Evolutionary conservation across 2,113 vertebrate species (phyloP).

Genomic region (Chlorodrepanis virens): DNA sequence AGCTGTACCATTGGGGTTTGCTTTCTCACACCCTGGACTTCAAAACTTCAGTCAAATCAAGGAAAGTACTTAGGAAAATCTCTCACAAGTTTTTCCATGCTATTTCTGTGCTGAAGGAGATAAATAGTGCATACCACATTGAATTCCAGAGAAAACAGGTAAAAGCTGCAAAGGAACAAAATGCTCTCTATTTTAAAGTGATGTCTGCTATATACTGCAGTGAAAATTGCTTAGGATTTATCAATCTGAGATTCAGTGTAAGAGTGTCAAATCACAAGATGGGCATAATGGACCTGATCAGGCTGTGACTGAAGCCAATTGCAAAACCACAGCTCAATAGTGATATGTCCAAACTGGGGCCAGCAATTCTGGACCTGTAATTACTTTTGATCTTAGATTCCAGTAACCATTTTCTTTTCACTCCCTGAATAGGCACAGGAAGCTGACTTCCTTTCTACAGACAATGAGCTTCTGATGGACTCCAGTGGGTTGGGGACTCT

Average conservation of each 20-base stretch:
- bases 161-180: background rate
- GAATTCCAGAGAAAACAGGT: background rate
- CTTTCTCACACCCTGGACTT: background rate
- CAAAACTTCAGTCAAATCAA: background rate
- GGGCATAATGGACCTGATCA: background rate
- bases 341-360: background rate
- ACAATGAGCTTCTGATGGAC: background rate
- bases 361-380: background rate
- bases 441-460: background rate
- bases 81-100: background rate
- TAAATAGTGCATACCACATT: background rate
- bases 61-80: background rate
- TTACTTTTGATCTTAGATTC: background rate
- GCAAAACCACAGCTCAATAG: background rate
- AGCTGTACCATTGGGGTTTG: background rate
- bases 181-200: background rate
- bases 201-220: background rate
- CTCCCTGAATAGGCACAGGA: background rate
- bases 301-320: background rate
- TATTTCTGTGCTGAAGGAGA: background rate
- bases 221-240: constrained; percentile 30
- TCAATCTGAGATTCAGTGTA: background rate
- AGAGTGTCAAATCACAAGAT: background rate
- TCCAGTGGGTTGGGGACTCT: background rate
- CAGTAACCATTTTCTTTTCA: background rate